A percentile compares a stretch with the other conserved stretches of the same genome.
These are phyloP conservation scores for Anthopleura xanthogrammica DNA, from an alignment of 92 coral and sea anemone species.

Conservation along the genomic window DNA sequence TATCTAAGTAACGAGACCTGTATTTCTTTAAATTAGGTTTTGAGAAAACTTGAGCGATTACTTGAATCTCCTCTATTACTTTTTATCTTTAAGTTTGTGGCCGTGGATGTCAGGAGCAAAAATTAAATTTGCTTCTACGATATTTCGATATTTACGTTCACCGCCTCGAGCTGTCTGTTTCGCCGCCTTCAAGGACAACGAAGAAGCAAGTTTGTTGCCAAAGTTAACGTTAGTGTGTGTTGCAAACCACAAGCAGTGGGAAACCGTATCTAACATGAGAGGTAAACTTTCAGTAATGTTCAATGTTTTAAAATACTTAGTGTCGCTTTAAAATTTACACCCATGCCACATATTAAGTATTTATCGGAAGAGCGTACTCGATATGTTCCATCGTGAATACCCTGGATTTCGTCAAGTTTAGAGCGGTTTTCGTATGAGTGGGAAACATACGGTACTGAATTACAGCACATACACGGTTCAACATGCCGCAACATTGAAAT, in stretches of 20 bases:
- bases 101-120: neutral
- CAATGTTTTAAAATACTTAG: too few species aligned
- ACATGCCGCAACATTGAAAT: too few species aligned
- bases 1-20: too few species aligned
- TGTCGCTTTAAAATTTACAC: too few species aligned
- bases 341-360: too few species aligned
- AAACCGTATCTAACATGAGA: neutral
- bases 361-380: too few species aligned
- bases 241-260: neutral
- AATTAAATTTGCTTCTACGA: neutral
- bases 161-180: neutral
- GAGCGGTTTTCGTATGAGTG: too few species aligned
- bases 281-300: neutral
- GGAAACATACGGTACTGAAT: too few species aligned
- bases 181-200: neutral
- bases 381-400: too few species aligned
- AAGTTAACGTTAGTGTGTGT: conserved; percentile 1
- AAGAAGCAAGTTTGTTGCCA: neutral
- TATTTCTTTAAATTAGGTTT: too few species aligned
- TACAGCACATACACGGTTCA: too few species aligned
- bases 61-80: neutral
- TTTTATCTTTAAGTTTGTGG: neutral
- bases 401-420: too few species aligned
- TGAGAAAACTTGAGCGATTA: neutral
- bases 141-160: neutral